Base-by-base conservation (phyloP, 2,888 invertebrate genomes). In the Drosophila macrospina region DNA sequence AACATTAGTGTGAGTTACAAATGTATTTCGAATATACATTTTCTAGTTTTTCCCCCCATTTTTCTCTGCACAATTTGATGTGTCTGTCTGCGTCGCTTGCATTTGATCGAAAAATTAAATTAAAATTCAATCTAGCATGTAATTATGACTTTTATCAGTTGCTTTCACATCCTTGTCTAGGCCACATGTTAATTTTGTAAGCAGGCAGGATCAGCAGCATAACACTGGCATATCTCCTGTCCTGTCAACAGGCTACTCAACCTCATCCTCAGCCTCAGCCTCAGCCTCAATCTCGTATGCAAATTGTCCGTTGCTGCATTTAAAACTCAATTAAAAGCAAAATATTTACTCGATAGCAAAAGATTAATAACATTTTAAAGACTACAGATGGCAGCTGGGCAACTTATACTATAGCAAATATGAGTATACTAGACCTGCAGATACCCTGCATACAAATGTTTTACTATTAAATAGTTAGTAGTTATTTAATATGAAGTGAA, bases 101-200 rank as follows among this genome's bases (percentile, higher is more conserved):
- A 13, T 56, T 56, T 4, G 47, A 13, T 20, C n/a, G n/a, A 57
- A 84, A 90, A 91, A 91, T 91, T 83, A 84, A 90, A 90, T 91
- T 91, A 90, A 91, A 91, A 91, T 88, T 86, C 90, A 91, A 91
- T 91, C 90, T 91, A 80, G 85, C 90, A 87, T 89, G 88, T 91
- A 89, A 91, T 91, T 91, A 91, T 91, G 88, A 88, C 87, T 86
- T 90, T 81, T 81, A 83, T 85, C 82, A 90, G 74, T 60, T 76
- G 70, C 70, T 50, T 63, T 47, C 45, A 55, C 10, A 56, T n/a
- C 20, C 42, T 32, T 32, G 54, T 15, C 48, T 42, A 26, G 15
- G 51, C 47, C 32, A 54, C 45, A 67, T 72, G 71, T 34, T 41
- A 41, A 50, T 54, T 44, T 39, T 32, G 34, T 39, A 15, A 30